A percentile compares a stretch with the other conserved stretches of the same genome.
Evolutionary conservation across 2,797 vertebrate genomes (phyloP).

Genomic region (Psittacula derbiana): DNA sequence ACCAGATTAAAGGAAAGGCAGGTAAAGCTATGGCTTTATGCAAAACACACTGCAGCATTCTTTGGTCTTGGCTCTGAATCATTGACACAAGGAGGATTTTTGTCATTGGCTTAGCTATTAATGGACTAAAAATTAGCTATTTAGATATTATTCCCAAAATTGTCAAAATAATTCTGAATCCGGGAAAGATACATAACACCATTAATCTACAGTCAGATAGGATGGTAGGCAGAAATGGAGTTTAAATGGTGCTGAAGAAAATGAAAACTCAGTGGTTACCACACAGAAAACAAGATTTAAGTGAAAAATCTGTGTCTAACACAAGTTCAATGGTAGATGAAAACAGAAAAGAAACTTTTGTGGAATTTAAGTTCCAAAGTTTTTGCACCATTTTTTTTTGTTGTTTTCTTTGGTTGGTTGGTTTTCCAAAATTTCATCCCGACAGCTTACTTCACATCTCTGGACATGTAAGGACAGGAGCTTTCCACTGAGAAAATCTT

Average conservation of each 20-base stretch:
- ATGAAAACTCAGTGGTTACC: background rate
- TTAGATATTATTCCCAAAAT: background rate
- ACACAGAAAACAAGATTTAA: background rate
- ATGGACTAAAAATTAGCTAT: background rate
- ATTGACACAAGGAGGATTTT: background rate
- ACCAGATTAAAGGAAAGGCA: background rate
- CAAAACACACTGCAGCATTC: background rate
- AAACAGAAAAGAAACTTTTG: background rate
- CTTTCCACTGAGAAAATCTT: background rate
- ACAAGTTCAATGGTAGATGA: background rate
- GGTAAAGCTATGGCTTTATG: background rate
- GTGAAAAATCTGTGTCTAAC: fast-evolving
- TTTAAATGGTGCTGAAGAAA: background rate
- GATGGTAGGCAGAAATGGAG: background rate
- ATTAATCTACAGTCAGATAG: background rate
- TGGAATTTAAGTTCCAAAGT: background rate
- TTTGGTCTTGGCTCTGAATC: background rate
- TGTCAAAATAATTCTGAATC: background rate
- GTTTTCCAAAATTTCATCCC: background rate
- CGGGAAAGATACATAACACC: background rate
- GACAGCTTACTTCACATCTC: background rate
- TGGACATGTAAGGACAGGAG: background rate
- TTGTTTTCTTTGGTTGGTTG: background rate
- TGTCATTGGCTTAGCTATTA: background rate
- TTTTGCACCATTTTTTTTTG: background rate